A percentile compares a stretch with the other conserved stretches of the same genome.
These are phyloP conservation scores for Neogobius melanostomus DNA, from an alignment of 2,113 vertebrate genomes.

Conservation along the genomic window DNA sequence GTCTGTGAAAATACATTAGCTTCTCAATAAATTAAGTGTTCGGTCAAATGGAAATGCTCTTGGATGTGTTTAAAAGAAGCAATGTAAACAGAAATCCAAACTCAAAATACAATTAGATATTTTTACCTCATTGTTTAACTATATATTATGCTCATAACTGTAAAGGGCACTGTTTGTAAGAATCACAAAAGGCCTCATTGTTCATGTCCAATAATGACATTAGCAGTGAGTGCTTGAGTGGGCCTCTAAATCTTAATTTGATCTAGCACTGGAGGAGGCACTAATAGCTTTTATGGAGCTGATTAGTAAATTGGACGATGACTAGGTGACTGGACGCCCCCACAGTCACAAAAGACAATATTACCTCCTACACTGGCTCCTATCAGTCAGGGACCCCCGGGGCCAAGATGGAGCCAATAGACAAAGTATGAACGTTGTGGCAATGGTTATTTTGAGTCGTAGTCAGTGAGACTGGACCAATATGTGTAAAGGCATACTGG, in stretches of 20 bases:
- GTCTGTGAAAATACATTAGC: too few relatives aligned
- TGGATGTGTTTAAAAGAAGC: too few relatives aligned
- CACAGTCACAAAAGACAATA: conserved; percentile 20
- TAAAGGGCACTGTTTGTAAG: not conserved
- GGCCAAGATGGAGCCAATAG: not conserved
- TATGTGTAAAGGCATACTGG: too few relatives aligned
- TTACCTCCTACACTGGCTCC: not conserved
- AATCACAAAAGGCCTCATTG: conserved; percentile 9
- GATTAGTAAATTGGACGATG: conserved; percentile 50
- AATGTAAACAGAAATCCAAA: too few relatives aligned
- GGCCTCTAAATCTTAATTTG: conserved; percentile 49
- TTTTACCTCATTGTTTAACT: too few relatives aligned
- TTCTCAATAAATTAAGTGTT: too few relatives aligned
- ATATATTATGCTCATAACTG: too few relatives aligned
- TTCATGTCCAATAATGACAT: conserved; percentile 47
- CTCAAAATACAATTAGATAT: too few relatives aligned
- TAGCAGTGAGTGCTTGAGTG: conserved; percentile 40
- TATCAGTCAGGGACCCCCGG: not conserved
- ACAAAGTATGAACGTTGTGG: too few relatives aligned
- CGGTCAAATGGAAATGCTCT: too few relatives aligned
- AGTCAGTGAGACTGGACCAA: too few relatives aligned
- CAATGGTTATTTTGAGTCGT: too few relatives aligned
- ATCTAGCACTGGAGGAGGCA: conserved; percentile 30
- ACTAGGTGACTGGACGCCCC: conserved; percentile 25
- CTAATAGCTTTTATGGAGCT: conserved; percentile 46